Percentiles rank a stretch among this genome's conserved stretches.
These are phyloP conservation scores for Globodera ellingtonae DNA, from an alignment of 1,140 invertebrate genomes.

Conservation along the genomic window DNA sequence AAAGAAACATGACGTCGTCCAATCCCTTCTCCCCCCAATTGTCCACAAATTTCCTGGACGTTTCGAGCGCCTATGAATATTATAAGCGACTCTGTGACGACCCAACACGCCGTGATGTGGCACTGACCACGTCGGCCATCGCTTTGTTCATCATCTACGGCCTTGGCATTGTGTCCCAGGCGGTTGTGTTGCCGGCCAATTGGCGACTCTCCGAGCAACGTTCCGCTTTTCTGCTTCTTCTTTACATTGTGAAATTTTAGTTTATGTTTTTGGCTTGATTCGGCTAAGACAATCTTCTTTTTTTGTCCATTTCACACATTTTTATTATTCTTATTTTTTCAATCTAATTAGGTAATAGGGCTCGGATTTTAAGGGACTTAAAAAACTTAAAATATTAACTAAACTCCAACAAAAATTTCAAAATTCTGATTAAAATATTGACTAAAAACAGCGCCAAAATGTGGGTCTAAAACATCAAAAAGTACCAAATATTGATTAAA, in stretches of 20 bases:
- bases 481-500: no score
- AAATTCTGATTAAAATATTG: no score
- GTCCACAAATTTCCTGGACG: not conserved
- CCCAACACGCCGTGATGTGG: not conserved
- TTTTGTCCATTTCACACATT: no score
- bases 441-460: no score
- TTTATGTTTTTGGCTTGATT: not conserved
- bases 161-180: constrained; percentile 14
- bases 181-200: constrained; percentile 13
- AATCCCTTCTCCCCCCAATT: not conserved
- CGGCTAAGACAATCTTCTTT: not conserved
- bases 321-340: no score
- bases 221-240: constrained; percentile 15
- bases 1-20: no score
- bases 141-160: constrained; percentile 16
- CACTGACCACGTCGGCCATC: constrained; percentile 3
- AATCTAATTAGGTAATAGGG: no score
- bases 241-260: constrained; percentile 10
- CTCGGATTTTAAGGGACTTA: no score
- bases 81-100: constrained; percentile 5
- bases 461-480: no score
- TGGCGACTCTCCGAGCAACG: constrained; percentile 9
- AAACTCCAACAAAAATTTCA: no score
- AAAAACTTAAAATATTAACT: no score
- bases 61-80: not conserved